A percentile compares a stretch with the other conserved stretches of the same genome.
phyloP scores from a whole-genome alignment of 2,888 invertebrate species.

The Heliconius aoede region DNA sequence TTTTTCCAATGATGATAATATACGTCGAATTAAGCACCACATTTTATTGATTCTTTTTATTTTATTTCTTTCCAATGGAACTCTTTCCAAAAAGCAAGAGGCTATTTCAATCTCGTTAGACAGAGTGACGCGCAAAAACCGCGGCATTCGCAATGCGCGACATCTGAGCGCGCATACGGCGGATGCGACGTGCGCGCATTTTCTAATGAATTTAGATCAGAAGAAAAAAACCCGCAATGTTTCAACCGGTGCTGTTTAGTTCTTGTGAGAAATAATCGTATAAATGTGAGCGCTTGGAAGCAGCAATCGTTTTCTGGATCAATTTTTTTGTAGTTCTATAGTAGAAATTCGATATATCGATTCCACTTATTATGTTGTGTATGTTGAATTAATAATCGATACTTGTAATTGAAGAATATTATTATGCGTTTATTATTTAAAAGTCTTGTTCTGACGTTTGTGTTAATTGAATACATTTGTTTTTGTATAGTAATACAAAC shows the following conservation, averaged over 20 bases:
- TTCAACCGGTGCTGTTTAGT: constrained; percentile 42
- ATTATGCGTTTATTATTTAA: neutral
- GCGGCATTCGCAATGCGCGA: constrained; percentile 61
- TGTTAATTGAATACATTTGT: neutral
- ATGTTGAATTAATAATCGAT: constrained; percentile 44
- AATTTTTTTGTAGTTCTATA: constrained; percentile 42
- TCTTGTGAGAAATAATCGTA: constrained; percentile 47
- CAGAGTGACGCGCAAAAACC: constrained; percentile 75
- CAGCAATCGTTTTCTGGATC: constrained; percentile 47
- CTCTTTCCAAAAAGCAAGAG: constrained; percentile 42
- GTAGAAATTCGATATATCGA: constrained; percentile 46
- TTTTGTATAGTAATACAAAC: neutral
- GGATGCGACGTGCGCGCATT: constrained; percentile 61
- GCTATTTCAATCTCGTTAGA: constrained; percentile 76
- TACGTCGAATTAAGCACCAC: constrained; percentile 31
- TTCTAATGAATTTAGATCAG: constrained; percentile 77
- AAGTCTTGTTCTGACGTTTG: neutral
- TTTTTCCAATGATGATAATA: constrained; percentile 27
- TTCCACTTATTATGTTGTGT: constrained; percentile 45
- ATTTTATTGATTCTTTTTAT: constrained; percentile 33
- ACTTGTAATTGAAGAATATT: constrained; percentile 39
- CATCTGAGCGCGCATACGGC: constrained; percentile 66
- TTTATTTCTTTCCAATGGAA: constrained; percentile 34
- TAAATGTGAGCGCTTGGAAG: constrained; percentile 44
- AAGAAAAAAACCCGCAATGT: constrained; percentile 53